Conservation (phyloP, 2,888 invertebrate species). For the Andricus curvator region DNA sequence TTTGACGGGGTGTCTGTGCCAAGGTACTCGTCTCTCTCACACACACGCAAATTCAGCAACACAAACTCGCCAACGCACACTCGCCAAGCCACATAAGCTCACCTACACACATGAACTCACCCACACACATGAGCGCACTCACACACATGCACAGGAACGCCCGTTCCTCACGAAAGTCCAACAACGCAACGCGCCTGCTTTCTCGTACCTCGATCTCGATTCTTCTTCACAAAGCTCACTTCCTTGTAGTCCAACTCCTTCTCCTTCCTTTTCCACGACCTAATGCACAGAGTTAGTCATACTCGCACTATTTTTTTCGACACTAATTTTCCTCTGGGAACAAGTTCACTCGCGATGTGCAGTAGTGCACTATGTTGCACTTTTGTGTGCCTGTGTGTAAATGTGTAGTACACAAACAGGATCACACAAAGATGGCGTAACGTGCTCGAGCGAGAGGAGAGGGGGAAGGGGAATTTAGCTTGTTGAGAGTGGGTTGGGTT, state of each 20-base stretch:
- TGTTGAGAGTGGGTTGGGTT: background rate
- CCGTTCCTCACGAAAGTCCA: conserved; percentile 11
- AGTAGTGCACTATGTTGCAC: background rate
- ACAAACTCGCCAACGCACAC: too few species aligned
- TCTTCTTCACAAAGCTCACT: conserved; percentile 17
- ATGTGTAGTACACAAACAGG: background rate
- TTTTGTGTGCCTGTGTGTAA: background rate
- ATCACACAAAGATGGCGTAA: background rate
- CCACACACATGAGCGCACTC: too few species aligned
- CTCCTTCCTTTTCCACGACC: background rate
- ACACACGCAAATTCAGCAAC: too few species aligned
- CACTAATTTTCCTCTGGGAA: background rate
- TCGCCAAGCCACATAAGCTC: too few species aligned
- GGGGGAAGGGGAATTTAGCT: background rate
- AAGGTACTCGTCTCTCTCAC: conserved; percentile 41
- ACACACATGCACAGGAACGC: too few species aligned
- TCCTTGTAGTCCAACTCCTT: background rate
- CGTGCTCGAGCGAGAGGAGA: background rate
- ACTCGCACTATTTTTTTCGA: conserved; percentile 5
- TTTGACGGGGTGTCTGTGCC: conserved; percentile 66
- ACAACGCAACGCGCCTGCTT: conserved; percentile 42
- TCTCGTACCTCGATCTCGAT: conserved; percentile 46
- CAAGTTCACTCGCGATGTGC: background rate
- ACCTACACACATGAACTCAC: too few species aligned
- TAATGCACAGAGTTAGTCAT: background rate